Evolutionary conservation across 2,888 invertebrate genomes (phyloP), one percentile per base, ranked within the genome.

Genomic region (Muschampia plurimacula): DNA sequence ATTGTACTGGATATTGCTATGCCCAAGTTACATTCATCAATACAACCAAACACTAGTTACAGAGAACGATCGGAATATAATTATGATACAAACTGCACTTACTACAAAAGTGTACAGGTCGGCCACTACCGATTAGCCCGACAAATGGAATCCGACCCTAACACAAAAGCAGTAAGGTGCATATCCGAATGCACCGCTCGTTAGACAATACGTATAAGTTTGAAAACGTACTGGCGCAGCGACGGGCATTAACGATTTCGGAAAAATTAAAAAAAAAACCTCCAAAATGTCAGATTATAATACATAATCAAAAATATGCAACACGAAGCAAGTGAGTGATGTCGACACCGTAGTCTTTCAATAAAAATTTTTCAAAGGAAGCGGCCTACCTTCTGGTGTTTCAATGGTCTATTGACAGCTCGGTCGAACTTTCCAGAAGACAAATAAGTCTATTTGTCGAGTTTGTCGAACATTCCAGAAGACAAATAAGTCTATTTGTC

Each of bases 1-100:
- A 41, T 32, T 80, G 77, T 74, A 75, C 77, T 77, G 75, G 76
- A 60, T 44, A 44, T 9, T 44, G 8, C 10, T 10, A 44, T 9
- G 9, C 9, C 9, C 39, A 39, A 39, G 39, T 2, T 7, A 7
- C 4, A 4, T 39, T 39, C 7, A 39, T 7, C 4, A 39, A 7
- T 39, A 39, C 39, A 39, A 39, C 22, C 70, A 52, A 71, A 66
- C 71, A 71, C 71, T 71, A 71, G 39, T 66, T 59, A 66, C 66
- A 65, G 49, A 28, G 65, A 71, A 71, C 59, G 46, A 52, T 60
- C 71, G 36, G 46, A 71, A 64, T 44, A 59, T 32, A 60, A 64
- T 28, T 68, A 46, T 32, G n/a, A 67, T 55, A 39, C 63, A 39
- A 15, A 41, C n/a, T n/a, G 57, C 57, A 57, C 28, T 57, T 28